phyloP scores from a whole-genome alignment of 2,113 vertebrate species.

The Mandrillus leucophaeus region DNA sequence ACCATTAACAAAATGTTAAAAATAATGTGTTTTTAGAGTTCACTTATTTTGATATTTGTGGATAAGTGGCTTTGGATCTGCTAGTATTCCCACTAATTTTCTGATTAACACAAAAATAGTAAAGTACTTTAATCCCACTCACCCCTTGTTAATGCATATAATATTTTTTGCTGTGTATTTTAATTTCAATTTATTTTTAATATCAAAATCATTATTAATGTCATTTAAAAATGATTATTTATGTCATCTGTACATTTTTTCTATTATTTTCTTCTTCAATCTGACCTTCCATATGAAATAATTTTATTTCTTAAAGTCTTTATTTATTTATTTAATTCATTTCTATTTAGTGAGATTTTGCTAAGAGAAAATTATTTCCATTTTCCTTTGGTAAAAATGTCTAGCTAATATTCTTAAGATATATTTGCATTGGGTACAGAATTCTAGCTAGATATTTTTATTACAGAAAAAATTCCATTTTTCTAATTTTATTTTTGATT shows the following conservation, averaged over 20 bases:
- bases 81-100: background rate
- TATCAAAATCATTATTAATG: background rate
- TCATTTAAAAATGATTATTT: background rate
- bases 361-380: background rate
- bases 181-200: background rate
- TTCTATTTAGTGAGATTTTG: background rate
- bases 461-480: background rate
- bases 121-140: background rate
- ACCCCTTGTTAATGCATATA: background rate
- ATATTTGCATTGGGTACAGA: background rate
- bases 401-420: background rate
- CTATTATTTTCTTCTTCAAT: background rate
- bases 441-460: background rate
- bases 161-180: background rate
- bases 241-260: background rate
- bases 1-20: background rate
- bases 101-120: background rate
- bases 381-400: background rate
- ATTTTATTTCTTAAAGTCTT: background rate
- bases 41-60: background rate
- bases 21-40: background rate
- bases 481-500: background rate
- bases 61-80: background rate
- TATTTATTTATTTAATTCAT: background rate
- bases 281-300: background rate